These are phyloP conservation scores for Eumerus sabulonum DNA, from an alignment of 2,888 invertebrate genomes.

Conservation along the genomic window DNA sequence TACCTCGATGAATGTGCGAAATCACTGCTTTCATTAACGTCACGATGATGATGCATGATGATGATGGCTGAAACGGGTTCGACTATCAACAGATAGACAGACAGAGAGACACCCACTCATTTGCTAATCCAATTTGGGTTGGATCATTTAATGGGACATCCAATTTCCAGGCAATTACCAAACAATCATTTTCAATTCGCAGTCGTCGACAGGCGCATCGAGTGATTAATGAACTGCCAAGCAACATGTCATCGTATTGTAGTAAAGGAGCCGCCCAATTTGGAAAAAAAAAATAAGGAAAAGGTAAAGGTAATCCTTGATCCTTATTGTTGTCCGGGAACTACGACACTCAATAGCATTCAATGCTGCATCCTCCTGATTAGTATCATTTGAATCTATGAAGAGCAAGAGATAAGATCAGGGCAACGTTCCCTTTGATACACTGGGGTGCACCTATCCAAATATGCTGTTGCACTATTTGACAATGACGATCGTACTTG, in stretches of 20 bases:
- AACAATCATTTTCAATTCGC: conserved; percentile 39
- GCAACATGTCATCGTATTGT: conserved; percentile 54
- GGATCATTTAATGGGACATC: conserved; percentile 48
- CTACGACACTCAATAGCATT: conserved; percentile 62
- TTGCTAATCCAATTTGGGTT: conserved; percentile 27
- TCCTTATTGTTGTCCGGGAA: conserved; percentile 59
- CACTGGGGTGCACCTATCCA: conserved; percentile 43
- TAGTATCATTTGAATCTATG: conserved; percentile 41
- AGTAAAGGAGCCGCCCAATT: conserved; percentile 53
- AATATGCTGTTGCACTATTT: conserved; percentile 57
- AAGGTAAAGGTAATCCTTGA: conserved; percentile 38
- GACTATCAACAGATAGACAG: too few relatives aligned
- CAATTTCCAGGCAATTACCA: conserved; percentile 56
- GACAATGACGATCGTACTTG: conserved; percentile 58
- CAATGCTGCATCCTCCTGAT: conserved; percentile 38
- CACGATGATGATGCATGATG: too few relatives aligned
- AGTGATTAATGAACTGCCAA: conserved; percentile 66
- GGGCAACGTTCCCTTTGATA: background rate
- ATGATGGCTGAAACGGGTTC: too few relatives aligned
- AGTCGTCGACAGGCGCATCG: conserved; percentile 35
- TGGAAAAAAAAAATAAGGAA: conserved; percentile 44
- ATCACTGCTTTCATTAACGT: too few relatives aligned
- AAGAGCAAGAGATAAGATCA: conserved; percentile 49
- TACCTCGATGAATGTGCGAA: too few relatives aligned
- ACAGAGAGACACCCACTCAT: background rate